Evolutionary conservation across 2,113 vertebrate species (phyloP), one percentile per base, ranked within the genome.

Genomic region (Hippoglossus stenolepis): DNA sequence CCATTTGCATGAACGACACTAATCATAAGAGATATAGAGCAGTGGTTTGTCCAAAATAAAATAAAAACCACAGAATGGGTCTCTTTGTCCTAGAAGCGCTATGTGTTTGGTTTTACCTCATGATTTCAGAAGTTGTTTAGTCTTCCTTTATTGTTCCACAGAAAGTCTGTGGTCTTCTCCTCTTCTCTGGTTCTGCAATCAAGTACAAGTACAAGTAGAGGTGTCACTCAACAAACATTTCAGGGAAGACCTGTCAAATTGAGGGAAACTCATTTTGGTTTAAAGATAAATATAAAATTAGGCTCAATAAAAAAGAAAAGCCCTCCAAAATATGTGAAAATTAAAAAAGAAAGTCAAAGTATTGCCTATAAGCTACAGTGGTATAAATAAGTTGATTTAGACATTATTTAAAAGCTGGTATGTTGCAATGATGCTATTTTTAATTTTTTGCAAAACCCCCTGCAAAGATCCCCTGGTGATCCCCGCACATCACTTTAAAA

Each of bases 71-170:
- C 54, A 77, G 49, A 70, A 28, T 1, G 51, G 7, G 38, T 5
- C 20, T 31, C 38, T 69, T 75, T 73, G 73, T 78, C 43, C 7
- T 23, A 23, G n/a, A 8, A 28, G 4, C 17, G 35, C 45, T 38
- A 1, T 57, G 57, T 72, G 61, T 77, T 72, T 53, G 58, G 43
- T 3, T 65, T 76, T 73, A 75, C 80, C 68, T 85, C 70, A 3
- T 61, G 75, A 70, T 79, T 69, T 65, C 28, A 24, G 40, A 35
- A 21, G 24, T 70, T 89, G 85, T 89, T 90, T 85, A 71, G 79
- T 84, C 81, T 86, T 71, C 68, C 65, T 59, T 79, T 70, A 63
- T 65, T 82, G 84, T 80, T 54, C 24, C 49, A 79, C 54, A 73
- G 78, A 87, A 79, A 73, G 70, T 73, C 21, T 82, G 68, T 70